phyloP scores from a whole-genome alignment of 1,140 invertebrate species.

The Coptotermes formosanus region DNA sequence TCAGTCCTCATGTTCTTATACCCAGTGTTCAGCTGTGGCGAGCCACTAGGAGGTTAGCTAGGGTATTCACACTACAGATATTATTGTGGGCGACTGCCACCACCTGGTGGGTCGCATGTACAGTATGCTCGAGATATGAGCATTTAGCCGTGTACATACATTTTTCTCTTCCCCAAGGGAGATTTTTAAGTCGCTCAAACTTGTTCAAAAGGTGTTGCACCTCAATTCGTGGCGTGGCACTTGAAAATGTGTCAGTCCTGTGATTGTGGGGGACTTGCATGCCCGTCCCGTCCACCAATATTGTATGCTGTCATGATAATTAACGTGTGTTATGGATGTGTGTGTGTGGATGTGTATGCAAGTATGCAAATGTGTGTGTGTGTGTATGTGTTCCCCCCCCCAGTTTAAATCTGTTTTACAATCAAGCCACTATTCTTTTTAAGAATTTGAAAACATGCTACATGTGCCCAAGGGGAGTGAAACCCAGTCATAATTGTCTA shows the following conservation, averaged over 20 bases:
- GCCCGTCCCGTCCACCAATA: constrained; percentile 25
- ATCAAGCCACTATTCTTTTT: constrained; percentile 27
- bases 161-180: constrained; percentile 27
- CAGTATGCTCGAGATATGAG: constrained; percentile 24
- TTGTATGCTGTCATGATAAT: constrained; percentile 25
- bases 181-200: constrained; percentile 32
- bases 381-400: not conserved
- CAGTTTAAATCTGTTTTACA: constrained; percentile 4
- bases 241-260: constrained; percentile 20
- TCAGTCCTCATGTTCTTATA: constrained; percentile 27
- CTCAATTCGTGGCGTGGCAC: constrained; percentile 23
- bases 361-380: too few species aligned
- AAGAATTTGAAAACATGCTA: constrained; percentile 22
- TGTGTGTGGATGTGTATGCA: not conserved
- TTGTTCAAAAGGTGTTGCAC: constrained; percentile 28
- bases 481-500: constrained; percentile 34
- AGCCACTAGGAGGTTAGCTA: constrained; percentile 24
- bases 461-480: constrained; percentile 24
- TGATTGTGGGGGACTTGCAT: constrained; percentile 29
- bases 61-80: constrained; percentile 26
- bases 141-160: constrained; percentile 29
- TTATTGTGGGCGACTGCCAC: constrained; percentile 6
- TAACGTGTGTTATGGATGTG: constrained; percentile 13
- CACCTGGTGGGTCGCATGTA: constrained; percentile 12
- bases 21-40: constrained; percentile 24